Evolutionary conservation across 1,140 invertebrate species (phyloP), one percentile per base, ranked within the genome.

Genomic region (Anadara kagoshimensis): DNA sequence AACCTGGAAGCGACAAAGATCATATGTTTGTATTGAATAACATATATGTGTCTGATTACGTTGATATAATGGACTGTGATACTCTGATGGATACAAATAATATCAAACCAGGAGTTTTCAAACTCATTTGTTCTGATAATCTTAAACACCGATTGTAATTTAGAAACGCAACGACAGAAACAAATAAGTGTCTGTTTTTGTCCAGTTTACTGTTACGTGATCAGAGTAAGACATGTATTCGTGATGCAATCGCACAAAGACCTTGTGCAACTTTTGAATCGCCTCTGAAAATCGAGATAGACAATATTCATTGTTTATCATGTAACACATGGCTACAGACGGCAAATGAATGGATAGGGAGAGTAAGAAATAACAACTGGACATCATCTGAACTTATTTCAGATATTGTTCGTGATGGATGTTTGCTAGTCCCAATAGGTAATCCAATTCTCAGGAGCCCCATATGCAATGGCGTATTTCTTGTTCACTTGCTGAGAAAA

Each of bases 391-490:
- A 51, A 1, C 5, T 68, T 16, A 44, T 67, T n/a, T 14, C 24
- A n/a, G 43, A 62, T n/a, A 56, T 73, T 16, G n/a, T 73, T 16
- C 20, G 26, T 59, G 61, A 54, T 45, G 71, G 71, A 10, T 73
- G 71, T 36, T 43, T 59, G 18, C 1, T 73, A n/a, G 71, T 73
- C n/a, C 57, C 71, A 18, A 56, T 73, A 18, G 64, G 64, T 1
- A 20, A 29, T 20, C 67, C 29, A 18, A 22, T 20, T 20, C 22
- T 24, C 20, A 47, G 1, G 29, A 62, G 41, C 41, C 47, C 22
- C 26, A 64, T 10, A 29, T 51, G 11, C 29, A 69, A 18, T 75
- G 73, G 73, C 44, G 73, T 45, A 58, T 75, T 20, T 75, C 73
- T n/a, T 75, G 69, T 53, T 69, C 73, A 4, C 26, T 29, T 10